phyloP scores from a whole-genome alignment of 2,113 vertebrate genomes.

The Himantopus leucocephalus region DNA sequence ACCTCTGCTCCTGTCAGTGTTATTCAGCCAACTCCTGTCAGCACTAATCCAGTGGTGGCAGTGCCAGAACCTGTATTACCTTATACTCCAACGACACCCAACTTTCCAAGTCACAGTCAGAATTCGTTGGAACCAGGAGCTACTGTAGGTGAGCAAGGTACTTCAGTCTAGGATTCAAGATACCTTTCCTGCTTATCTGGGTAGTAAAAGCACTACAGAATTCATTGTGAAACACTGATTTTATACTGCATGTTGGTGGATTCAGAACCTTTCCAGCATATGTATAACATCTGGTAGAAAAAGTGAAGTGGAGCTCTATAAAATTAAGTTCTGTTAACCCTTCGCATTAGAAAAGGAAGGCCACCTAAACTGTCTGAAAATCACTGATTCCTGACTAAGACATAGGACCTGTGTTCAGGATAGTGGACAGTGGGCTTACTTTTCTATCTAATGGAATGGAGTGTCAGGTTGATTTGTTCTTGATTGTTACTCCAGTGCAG shows the following conservation, averaged over 20 bases:
- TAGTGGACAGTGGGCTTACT: neutral
- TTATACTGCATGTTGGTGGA: neutral
- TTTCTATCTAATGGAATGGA: neutral
- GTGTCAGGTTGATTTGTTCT: neutral
- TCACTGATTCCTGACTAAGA: neutral
- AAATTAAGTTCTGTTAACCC: neutral
- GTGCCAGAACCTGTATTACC: slow-evolving; percentile 66
- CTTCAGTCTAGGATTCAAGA: neutral
- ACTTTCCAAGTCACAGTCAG: slow-evolving; percentile 68
- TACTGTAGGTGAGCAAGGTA: slow-evolving; percentile 75
- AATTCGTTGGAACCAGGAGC: slow-evolving; percentile 77
- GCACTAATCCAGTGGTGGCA: slow-evolving; percentile 67
- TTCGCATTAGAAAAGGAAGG: neutral
- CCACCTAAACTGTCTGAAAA: neutral
- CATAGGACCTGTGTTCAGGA: neutral
- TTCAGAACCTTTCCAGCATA: neutral
- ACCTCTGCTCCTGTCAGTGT: slow-evolving; percentile 77
- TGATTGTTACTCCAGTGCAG: neutral
- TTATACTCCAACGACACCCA: slow-evolving; percentile 48
- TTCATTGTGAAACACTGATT: neutral
- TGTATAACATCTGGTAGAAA: neutral
- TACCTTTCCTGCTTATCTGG: neutral
- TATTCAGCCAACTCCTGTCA: slow-evolving; percentile 77
- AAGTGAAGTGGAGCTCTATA: neutral
- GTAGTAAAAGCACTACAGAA: neutral